Evolutionary conservation across 2,113 vertebrate genomes (phyloP).

Genomic region (Kryptolebias marmoratus): DNA sequence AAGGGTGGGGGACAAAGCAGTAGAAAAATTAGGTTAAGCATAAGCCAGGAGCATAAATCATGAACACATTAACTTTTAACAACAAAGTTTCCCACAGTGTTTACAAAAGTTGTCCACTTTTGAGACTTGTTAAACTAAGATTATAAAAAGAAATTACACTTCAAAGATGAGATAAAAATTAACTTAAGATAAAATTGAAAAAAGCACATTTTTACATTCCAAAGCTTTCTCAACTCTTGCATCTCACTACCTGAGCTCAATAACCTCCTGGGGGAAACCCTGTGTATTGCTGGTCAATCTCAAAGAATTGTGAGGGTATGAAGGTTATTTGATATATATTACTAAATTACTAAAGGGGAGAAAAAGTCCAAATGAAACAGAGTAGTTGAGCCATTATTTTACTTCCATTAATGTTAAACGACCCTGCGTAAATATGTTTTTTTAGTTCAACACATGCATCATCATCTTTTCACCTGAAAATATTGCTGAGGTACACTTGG

Average conservation of each 20-base stretch:
- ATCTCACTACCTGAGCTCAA: conserved; percentile 4
- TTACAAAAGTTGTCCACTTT: background rate
- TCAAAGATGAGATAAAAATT: background rate
- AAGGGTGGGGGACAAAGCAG: conserved; percentile 57
- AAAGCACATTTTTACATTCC: background rate
- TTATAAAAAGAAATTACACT: background rate
- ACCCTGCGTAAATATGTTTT: conserved; percentile 3
- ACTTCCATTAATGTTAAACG: conserved; percentile 9
- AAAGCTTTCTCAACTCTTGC: background rate
- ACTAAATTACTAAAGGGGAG: conserved; percentile 22
- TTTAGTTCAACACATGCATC: conserved; percentile 10
- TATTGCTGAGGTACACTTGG: conserved; percentile 78
- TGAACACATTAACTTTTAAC: conserved; percentile 57
- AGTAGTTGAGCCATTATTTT: background rate
- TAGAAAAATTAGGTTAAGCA: conserved; percentile 74
- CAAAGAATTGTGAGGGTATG: conserved; percentile 43
- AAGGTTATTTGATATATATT: conserved; percentile 18
- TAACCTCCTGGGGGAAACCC: conserved; percentile 45
- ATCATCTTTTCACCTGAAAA: conserved; percentile 78
- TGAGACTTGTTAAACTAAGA: background rate
- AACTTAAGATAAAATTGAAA: background rate
- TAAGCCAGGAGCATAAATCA: conserved; percentile 69
- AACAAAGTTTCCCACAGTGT: conserved; percentile 57
- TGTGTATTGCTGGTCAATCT: conserved; percentile 23
- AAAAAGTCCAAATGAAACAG: conserved; percentile 13